A percentile compares a stretch with the other conserved stretches of the same genome.
These are phyloP conservation scores for Cynoglossus semilaevis DNA, from an alignment of 2,113 vertebrate species.

Conservation along the genomic window DNA sequence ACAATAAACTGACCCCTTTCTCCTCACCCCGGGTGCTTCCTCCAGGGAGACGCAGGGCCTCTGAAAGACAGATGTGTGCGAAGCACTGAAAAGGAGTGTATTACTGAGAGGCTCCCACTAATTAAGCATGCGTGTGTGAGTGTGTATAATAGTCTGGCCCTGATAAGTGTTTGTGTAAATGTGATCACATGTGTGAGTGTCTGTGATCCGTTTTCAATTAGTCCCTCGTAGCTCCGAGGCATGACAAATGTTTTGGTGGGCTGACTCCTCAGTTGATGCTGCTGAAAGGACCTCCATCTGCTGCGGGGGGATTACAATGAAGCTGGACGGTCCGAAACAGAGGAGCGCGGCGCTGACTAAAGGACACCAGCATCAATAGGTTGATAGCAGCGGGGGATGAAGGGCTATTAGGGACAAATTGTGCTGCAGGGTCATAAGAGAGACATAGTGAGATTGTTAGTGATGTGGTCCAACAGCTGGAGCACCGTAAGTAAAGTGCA, in stretches of 20 bases:
- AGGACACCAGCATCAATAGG: conserved; percentile 38
- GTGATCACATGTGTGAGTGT: conserved; percentile 62
- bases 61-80: conserved; percentile 61
- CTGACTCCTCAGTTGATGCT: conserved; percentile 56
- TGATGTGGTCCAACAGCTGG: conserved; percentile 11
- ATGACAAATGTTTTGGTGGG: conserved; percentile 67
- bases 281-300: conserved; percentile 71
- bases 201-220: conserved; percentile 66
- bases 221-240: conserved; percentile 59
- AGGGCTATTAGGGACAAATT: conserved; percentile 55
- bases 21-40: conserved; percentile 66
- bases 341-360: conserved; percentile 28
- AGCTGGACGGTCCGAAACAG: conserved; percentile 49
- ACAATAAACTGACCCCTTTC: conserved; percentile 71
- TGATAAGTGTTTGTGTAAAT: conserved; percentile 49
- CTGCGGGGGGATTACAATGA: conserved; percentile 57
- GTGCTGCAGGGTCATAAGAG: conserved; percentile 20
- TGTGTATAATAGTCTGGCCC: conserved; percentile 20
- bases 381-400: conserved; percentile 13
- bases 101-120: conserved; percentile 55
- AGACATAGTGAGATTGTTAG: conserved; percentile 30
- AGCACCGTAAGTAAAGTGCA: not conserved
- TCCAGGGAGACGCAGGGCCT: conserved; percentile 51
- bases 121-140: conserved; percentile 50
- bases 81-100: conserved; percentile 54